Evolutionary conservation across 2,888 invertebrate genomes (phyloP).

Genomic region (Germaria angustata): DNA sequence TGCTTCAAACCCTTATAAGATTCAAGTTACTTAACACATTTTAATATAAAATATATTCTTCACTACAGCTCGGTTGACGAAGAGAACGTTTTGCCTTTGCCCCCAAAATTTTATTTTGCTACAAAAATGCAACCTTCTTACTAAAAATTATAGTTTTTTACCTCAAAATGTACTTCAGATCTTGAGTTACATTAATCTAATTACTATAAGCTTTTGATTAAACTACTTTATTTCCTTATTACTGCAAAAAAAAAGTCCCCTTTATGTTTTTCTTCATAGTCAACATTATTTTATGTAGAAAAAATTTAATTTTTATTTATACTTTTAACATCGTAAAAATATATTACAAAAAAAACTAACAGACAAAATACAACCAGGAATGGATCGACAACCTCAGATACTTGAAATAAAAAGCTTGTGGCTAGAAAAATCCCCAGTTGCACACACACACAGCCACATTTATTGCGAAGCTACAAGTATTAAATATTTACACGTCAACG

Average conservation of each 20-base stretch:
- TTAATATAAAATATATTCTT: no score
- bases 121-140: no score
- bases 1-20: no score
- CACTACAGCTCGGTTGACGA: no score
- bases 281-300: constrained; percentile 16
- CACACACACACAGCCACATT: neutral
- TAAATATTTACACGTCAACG: constrained; percentile 63
- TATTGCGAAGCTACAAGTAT: constrained; percentile 44
- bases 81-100: no score
- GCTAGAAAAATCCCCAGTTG: constrained; percentile 48
- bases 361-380: constrained; percentile 4
- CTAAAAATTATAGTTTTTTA: no score
- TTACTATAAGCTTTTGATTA: constrained; percentile 10
- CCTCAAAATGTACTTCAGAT: neutral
- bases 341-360: neutral
- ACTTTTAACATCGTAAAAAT: neutral
- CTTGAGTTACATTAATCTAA: neutral
- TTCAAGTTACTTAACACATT: no score
- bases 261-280: neutral
- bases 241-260: neutral
- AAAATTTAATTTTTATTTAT: constrained; percentile 19
- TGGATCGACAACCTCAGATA: constrained; percentile 42
- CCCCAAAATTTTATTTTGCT: no score
- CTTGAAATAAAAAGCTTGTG: constrained; percentile 47
- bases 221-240: constrained; percentile 19